A percentile compares a stretch with the other conserved stretches of the same genome.
phyloP scores from a whole-genome alignment of 2,888 invertebrate genomes.

The Caenorhabditis sp. region DNA sequence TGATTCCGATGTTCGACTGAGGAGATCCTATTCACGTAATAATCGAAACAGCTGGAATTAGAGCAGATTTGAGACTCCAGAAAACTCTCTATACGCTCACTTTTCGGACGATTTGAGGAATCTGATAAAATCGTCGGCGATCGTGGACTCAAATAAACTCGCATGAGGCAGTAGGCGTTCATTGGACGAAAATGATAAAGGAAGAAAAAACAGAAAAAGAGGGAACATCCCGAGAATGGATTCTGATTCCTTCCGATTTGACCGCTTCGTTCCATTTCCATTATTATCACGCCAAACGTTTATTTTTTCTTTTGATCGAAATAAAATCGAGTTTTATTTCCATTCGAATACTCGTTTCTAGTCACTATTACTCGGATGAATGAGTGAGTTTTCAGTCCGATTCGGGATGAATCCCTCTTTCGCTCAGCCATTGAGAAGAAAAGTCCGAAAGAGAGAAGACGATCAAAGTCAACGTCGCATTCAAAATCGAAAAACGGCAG shows the following conservation, averaged over 20 bases:
- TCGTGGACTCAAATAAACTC: neutral
- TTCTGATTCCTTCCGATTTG: neutral
- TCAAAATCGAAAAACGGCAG: neutral
- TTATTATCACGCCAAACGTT: too few species aligned
- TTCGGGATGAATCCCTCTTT: neutral
- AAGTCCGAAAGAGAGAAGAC: neutral
- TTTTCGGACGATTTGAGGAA: too few species aligned
- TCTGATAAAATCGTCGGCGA: neutral
- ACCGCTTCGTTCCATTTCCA: too few species aligned
- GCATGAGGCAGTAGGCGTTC: neutral
- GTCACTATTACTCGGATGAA: slow-evolving; percentile 36
- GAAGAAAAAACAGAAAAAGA: neutral
- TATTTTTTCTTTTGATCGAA: too few species aligned
- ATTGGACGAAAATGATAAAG: neutral
- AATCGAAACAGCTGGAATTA: too few species aligned
- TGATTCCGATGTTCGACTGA: too few species aligned
- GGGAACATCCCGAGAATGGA: neutral
- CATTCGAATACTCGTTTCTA: slow-evolving; percentile 30
- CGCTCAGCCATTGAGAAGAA: slow-evolving; percentile 22
- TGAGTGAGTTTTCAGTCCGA: slow-evolving; percentile 32
- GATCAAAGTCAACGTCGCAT: slow-evolving; percentile 7
- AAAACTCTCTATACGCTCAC: too few species aligned
- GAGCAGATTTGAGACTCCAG: too few species aligned
- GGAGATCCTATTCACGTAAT: too few species aligned
- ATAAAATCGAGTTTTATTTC: too few species aligned